These are phyloP conservation scores for Halcyon senegalensis DNA, from an alignment of 2,113 vertebrate species.

Conservation along the genomic window DNA sequence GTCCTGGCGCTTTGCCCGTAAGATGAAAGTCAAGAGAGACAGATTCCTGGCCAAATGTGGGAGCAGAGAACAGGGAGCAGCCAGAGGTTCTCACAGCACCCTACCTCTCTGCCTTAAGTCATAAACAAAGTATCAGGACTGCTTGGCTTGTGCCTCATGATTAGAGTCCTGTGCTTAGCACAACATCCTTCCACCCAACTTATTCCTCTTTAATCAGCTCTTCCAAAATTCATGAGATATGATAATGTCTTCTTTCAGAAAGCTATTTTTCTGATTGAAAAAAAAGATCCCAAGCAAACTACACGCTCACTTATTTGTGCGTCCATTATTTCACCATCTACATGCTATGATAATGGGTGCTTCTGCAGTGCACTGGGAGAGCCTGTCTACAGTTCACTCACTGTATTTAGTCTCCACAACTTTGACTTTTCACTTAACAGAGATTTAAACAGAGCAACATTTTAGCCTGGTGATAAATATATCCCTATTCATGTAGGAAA, in stretches of 20 bases:
- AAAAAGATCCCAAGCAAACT: neutral
- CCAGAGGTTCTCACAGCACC: neutral
- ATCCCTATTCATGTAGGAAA: neutral
- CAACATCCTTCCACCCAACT: neutral
- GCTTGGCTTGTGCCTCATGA: neutral
- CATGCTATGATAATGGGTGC: neutral
- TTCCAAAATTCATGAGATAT: neutral
- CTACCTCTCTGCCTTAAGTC: neutral
- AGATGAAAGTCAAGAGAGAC: neutral
- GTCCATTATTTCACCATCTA: neutral
- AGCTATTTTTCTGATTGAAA: neutral
- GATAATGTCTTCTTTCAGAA: neutral
- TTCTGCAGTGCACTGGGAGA: neutral
- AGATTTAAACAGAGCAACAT: neutral
- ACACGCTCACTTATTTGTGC: neutral
- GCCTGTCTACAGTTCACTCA: neutral
- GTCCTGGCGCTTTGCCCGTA: neutral
- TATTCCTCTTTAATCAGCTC: neutral
- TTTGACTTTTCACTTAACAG: neutral
- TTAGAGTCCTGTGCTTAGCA: neutral
- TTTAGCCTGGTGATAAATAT: neutral
- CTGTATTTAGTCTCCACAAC: neutral
- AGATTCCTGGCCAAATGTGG: neutral
- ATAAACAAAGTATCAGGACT: neutral
- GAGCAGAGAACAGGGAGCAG: neutral